These are phyloP conservation scores for Coturnix japonica DNA, from an alignment of 2,113 vertebrate species.

Conservation along the genomic window DNA sequence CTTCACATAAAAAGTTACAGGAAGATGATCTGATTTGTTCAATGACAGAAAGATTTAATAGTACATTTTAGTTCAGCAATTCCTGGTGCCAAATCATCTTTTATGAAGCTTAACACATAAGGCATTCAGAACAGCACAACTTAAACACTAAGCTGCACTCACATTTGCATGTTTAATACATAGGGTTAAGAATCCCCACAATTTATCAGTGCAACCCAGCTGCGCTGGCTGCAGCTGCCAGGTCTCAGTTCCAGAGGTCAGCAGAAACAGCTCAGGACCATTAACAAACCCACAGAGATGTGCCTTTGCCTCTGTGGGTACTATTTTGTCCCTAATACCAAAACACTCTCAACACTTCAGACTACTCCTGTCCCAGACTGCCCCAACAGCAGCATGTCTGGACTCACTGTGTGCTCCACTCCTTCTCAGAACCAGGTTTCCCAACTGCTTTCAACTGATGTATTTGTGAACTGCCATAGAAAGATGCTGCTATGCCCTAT, in stretches of 20 bases:
- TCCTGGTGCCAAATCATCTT: neutral
- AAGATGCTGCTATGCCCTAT: neutral
- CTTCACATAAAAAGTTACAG: neutral
- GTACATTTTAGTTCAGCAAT: neutral
- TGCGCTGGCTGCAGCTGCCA: accelerated
- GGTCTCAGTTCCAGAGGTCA: accelerated
- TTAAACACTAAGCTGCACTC: neutral
- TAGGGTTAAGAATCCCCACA: neutral
- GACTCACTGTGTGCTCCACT: neutral
- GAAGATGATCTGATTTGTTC: neutral
- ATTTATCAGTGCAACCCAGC: neutral
- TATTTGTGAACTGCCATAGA: neutral
- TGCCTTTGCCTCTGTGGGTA: neutral
- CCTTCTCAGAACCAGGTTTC: neutral
- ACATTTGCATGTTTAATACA: neutral
- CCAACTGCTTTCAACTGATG: neutral
- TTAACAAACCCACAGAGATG: accelerated
- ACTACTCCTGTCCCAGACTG: accelerated
- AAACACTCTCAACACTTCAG: accelerated
- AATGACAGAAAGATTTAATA: neutral
- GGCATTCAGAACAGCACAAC: neutral
- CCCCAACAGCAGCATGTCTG: neutral
- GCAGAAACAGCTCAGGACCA: neutral
- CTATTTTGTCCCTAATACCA: neutral
- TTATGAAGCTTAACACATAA: neutral